phyloP scores from a whole-genome alignment of 2,888 invertebrate species.

The Heliconius charithonia region DNA sequence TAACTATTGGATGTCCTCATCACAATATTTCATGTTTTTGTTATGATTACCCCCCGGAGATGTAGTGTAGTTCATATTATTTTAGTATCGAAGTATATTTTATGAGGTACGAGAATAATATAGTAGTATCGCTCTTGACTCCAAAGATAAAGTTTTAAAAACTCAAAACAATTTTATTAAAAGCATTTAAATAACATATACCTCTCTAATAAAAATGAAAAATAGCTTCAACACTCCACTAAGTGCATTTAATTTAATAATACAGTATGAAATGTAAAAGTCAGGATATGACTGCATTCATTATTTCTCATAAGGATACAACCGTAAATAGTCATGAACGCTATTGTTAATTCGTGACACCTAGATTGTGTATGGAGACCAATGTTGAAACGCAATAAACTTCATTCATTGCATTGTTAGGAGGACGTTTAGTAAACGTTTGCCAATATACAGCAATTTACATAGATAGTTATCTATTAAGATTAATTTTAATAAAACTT shows the following conservation, averaged over 20 bases:
- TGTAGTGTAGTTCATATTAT: too few species aligned
- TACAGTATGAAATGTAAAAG: conserved; percentile 31
- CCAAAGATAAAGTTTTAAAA: too few species aligned
- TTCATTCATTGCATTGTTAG: conserved; percentile 44
- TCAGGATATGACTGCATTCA: conserved; percentile 40
- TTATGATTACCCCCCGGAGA: too few species aligned
- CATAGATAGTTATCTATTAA: conserved; percentile 14
- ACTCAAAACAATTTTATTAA: too few species aligned
- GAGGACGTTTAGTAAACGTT: conserved; percentile 41
- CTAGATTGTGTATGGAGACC: conserved; percentile 44
- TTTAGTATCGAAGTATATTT: too few species aligned
- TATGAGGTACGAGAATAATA: too few species aligned
- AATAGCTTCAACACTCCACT: not conserved
- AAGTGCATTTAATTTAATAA: conserved; percentile 12
- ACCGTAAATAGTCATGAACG: conserved; percentile 37
- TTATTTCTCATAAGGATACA: conserved; percentile 41
- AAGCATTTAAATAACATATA: too few species aligned
- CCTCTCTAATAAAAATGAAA: not conserved
- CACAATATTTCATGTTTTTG: too few species aligned
- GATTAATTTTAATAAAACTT: conserved; percentile 12
- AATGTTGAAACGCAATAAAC: conserved; percentile 44
- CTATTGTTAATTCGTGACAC: conserved; percentile 51
- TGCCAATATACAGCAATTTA: conserved; percentile 37
- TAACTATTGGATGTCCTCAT: too few species aligned
- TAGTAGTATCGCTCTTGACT: too few species aligned